Evolutionary conservation across 2,113 vertebrate genomes (phyloP).

Genomic region (Aramus guarauna): DNA sequence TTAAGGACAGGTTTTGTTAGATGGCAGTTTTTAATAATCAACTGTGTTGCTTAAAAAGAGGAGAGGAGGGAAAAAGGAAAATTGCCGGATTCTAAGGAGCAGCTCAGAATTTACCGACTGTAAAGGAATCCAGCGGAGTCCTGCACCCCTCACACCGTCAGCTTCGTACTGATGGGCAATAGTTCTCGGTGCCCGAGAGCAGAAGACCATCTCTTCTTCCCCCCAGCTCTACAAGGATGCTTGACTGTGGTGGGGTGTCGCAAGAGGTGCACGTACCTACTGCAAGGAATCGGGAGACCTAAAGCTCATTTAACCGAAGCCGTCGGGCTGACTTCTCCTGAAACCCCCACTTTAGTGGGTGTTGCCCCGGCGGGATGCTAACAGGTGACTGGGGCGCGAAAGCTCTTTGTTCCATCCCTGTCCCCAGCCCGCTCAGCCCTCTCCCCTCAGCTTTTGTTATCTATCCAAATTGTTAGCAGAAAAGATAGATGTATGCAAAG

Average conservation of each 20-base stretch:
- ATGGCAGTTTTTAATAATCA: constrained; percentile 26
- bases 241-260: background rate
- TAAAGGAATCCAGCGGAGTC: background rate
- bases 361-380: background rate
- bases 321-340: background rate
- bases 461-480: background rate
- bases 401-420: background rate
- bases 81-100: background rate
- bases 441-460: constrained; percentile 26
- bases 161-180: background rate
- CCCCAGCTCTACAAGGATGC: background rate
- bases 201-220: background rate
- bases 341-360: fast-evolving
- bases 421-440: background rate
- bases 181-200: background rate
- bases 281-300: background rate
- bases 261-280: background rate
- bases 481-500: constrained; percentile 53
- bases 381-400: background rate
- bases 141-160: background rate
- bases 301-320: background rate
- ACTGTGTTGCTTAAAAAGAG: constrained; percentile 34
- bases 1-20: constrained; percentile 34
- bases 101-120: background rate
- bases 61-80: background rate